Percentiles rank a stretch among this genome's conserved stretches.
These are phyloP conservation scores for Noctilio leporinus DNA, from an alignment of 2,113 vertebrate species.

Conservation along the genomic window DNA sequence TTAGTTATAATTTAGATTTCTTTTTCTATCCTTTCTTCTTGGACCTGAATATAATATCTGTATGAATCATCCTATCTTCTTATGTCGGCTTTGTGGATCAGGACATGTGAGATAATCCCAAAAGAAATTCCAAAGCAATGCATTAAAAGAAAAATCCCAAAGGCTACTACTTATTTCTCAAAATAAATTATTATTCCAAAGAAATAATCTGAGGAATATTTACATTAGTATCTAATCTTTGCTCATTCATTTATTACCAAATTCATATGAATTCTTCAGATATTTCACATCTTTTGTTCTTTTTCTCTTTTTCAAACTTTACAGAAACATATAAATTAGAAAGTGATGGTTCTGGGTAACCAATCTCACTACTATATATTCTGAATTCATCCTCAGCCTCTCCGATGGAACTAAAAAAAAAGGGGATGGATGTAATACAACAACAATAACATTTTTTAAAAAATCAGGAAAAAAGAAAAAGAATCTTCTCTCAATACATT, in stretches of 20 bases:
- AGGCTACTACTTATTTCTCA: not conserved
- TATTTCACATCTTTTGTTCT: not conserved
- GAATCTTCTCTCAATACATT: not conserved
- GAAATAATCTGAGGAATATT: not conserved
- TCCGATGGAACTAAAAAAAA: not conserved
- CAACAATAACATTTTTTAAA: no score
- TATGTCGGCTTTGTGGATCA: not conserved
- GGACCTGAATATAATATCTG: not conserved
- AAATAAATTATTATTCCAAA: not conserved
- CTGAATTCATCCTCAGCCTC: not conserved
- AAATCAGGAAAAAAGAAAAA: no score
- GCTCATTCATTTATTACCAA: not conserved
- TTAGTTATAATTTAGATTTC: not conserved
- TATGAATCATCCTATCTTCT: not conserved
- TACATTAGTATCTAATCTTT: not conserved
- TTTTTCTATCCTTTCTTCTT: not conserved
- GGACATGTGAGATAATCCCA: not conserved
- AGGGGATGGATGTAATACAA: no score
- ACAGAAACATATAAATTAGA: not conserved
- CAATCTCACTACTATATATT: not conserved
- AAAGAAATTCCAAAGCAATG: not conserved
- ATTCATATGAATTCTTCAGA: slow-evolving; percentile 24
- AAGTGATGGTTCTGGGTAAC: not conserved
- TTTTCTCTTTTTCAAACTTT: slow-evolving; percentile 24
- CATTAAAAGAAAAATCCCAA: not conserved